Evolutionary conservation across 2,888 invertebrate species (phyloP).

Genomic region (Leucoptera coffeella): DNA sequence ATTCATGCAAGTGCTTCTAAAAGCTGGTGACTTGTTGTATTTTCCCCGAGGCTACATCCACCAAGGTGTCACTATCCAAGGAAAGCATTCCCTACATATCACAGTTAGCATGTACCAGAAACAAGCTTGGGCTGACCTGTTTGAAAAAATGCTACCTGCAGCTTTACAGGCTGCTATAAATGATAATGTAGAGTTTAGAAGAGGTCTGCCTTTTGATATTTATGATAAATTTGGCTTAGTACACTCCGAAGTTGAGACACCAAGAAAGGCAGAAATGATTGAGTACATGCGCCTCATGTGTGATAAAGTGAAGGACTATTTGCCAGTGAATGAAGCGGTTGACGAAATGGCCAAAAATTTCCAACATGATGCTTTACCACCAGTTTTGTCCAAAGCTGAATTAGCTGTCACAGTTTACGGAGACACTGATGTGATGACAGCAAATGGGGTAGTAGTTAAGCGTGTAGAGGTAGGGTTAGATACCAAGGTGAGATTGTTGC

Average conservation of each 20-base stretch:
- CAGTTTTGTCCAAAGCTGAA: conserved; percentile 63
- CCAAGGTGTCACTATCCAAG: conserved; percentile 73
- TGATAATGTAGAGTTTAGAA: conserved; percentile 64
- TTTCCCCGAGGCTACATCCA: conserved; percentile 88
- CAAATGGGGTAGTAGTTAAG: conserved; percentile 56
- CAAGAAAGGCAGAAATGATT: conserved; percentile 41
- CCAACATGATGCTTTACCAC: conserved; percentile 84
- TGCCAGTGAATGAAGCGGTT: conserved; percentile 71
- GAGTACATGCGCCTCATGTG: conserved; percentile 50
- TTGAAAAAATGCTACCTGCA: conserved; percentile 72
- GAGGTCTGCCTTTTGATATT: conserved; percentile 75
- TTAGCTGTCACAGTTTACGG: conserved; percentile 63
- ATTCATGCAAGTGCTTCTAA: conserved; percentile 69
- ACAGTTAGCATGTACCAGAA: conserved; percentile 90
- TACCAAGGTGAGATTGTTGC: conserved; percentile 54
- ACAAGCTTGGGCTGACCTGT: conserved; percentile 83
- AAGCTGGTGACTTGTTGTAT: conserved; percentile 88
- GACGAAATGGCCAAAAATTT: conserved; percentile 83
- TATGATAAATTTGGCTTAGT: conserved; percentile 69
- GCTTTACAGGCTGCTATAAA: conserved; percentile 69
- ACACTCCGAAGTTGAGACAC: conserved; percentile 46
- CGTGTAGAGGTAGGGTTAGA: conserved; percentile 61
- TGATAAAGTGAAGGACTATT: conserved; percentile 49
- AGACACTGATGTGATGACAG: conserved; percentile 62
- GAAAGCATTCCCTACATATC: conserved; percentile 86